Percentiles rank a stretch among this genome's conserved stretches.
Conservation (phyloP, 2,113 vertebrate species). For the Crotalus tigris region DNA sequence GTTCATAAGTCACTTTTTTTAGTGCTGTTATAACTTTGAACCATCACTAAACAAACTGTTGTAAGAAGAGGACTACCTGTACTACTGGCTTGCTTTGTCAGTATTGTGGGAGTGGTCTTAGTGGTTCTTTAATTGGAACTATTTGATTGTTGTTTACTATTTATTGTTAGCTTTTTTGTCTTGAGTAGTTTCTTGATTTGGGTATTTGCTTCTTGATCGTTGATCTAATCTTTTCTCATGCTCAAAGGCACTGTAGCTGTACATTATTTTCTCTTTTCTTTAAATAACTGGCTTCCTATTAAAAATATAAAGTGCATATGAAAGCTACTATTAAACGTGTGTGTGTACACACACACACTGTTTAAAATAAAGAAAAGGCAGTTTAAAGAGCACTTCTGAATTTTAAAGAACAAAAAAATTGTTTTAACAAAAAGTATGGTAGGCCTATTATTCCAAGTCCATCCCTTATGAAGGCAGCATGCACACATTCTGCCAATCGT, state of each 20-base stretch:
- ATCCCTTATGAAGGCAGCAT: background rate
- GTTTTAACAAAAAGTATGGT: background rate
- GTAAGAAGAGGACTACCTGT: too few relatives aligned
- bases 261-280: background rate
- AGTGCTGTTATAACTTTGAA: too few relatives aligned
- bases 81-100: background rate
- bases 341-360: background rate
- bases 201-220: background rate
- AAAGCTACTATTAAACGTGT: background rate
- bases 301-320: background rate
- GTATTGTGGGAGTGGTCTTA: background rate
- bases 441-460: background rate
- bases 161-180: background rate
- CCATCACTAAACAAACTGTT: too few relatives aligned
- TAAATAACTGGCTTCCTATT: background rate
- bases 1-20: too few relatives aligned
- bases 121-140: background rate
- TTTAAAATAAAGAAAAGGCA: background rate
- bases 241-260: background rate
- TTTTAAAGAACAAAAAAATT: background rate
- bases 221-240: background rate
- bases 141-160: background rate
- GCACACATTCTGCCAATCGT: background rate
- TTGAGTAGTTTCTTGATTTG: background rate
- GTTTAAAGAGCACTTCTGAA: background rate